phyloP scores from a whole-genome alignment of 2,888 invertebrate species.

The Bombylius discolor region DNA sequence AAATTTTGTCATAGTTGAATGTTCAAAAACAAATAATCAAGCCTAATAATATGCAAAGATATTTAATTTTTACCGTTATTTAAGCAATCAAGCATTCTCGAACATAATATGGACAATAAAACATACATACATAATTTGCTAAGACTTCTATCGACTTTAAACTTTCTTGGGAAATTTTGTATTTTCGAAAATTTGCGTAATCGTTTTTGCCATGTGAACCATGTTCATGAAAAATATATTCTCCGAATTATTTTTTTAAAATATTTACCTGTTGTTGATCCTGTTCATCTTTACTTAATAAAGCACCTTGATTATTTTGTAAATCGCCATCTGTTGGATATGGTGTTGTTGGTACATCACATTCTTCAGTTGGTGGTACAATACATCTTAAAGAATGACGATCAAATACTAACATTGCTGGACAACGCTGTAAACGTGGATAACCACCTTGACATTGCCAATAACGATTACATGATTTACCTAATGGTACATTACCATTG shows the following conservation, averaged over 20 bases:
- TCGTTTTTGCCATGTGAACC: background rate
- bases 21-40: too few relatives aligned
- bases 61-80: too few relatives aligned
- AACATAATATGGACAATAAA: too few relatives aligned
- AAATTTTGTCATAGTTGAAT: too few relatives aligned
- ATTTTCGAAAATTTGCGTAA: too few relatives aligned
- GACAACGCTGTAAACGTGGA: slow-evolving; percentile 78
- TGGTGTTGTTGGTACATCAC: slow-evolving; percentile 69
- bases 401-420: slow-evolving; percentile 84
- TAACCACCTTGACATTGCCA: slow-evolving; percentile 93
- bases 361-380: slow-evolving; percentile 81
- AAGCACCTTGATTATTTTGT: slow-evolving; percentile 7
- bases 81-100: too few relatives aligned
- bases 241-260: background rate
- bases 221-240: background rate
- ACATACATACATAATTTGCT: too few relatives aligned
- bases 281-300: slow-evolving; percentile 11
- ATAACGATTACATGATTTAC: slow-evolving; percentile 86
- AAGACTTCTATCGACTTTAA: too few relatives aligned
- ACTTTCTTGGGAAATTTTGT: too few relatives aligned
- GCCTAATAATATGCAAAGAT: too few relatives aligned
- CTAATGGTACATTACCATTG: slow-evolving; percentile 80
- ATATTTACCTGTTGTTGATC: slow-evolving; percentile 10
- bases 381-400: slow-evolving; percentile 68
- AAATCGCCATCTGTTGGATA: slow-evolving; percentile 45